Conservation (phyloP, 2,113 vertebrate species). For the Siniperca knerii region DNA sequence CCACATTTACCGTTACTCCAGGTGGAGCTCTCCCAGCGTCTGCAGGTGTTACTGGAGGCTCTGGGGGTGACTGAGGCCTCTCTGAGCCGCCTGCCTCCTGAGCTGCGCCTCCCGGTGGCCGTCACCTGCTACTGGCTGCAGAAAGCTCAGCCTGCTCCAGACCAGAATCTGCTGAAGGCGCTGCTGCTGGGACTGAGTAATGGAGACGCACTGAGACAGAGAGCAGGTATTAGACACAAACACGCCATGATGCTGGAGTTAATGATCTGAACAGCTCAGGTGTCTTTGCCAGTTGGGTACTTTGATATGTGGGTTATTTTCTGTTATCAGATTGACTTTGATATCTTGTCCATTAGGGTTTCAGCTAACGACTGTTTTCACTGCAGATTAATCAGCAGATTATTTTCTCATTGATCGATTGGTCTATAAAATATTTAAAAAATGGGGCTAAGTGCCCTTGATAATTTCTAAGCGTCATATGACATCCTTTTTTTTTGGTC, state of each 20-base stretch:
- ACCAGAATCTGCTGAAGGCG: slow-evolving; percentile 82
- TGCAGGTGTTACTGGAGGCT: slow-evolving; percentile 83
- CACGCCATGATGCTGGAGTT: too few relatives aligned
- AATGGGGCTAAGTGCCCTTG: too few relatives aligned
- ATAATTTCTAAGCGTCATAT: too few relatives aligned
- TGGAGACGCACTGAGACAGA: slow-evolving; percentile 64
- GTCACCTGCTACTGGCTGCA: slow-evolving; percentile 87
- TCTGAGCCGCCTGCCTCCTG: slow-evolving; percentile 75
- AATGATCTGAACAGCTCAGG: too few relatives aligned
- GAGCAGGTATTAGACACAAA: slow-evolving; percentile 5
- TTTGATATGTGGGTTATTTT: background rate
- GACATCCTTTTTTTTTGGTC: too few relatives aligned
- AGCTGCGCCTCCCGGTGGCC: slow-evolving; percentile 83
- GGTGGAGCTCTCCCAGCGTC: slow-evolving; percentile 66
- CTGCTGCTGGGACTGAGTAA: slow-evolving; percentile 85
- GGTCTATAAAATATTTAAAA: too few relatives aligned
- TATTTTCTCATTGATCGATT: too few relatives aligned
- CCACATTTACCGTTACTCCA: slow-evolving; percentile 38
- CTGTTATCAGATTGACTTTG: too few relatives aligned
- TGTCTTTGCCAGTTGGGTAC: too few relatives aligned
- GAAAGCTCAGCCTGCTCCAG: slow-evolving; percentile 71
- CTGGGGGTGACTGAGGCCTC: slow-evolving; percentile 76
- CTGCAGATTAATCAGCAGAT: too few relatives aligned
- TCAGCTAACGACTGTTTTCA: too few relatives aligned
- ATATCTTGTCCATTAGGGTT: too few relatives aligned